These are phyloP conservation scores for Barnardius zonarius DNA, from an alignment of 2,113 vertebrate species.

Conservation along the genomic window DNA sequence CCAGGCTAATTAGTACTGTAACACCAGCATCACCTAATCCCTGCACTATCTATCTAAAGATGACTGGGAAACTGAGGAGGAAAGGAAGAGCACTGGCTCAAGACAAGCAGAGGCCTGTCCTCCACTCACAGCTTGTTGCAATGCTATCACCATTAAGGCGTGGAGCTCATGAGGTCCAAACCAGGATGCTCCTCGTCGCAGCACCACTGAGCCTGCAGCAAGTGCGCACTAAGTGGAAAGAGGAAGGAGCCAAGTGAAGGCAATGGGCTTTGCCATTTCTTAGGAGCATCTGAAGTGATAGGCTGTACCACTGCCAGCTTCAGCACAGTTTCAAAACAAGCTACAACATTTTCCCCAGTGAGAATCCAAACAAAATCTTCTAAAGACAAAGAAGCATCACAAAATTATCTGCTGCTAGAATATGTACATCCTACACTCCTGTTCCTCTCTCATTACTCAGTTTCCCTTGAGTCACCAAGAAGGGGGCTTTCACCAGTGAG, in stretches of 20 bases:
- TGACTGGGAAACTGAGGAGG: background rate
- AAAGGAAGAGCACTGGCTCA: background rate
- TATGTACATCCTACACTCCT: background rate
- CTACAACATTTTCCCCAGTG: fast-evolving
- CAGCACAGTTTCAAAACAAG: background rate
- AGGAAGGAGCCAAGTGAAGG: too few relatives aligned
- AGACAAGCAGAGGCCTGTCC: background rate
- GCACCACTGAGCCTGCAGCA: background rate
- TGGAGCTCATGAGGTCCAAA: fast-evolving
- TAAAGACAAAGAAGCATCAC: background rate
- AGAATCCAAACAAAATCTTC: background rate
- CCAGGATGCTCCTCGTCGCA: fast-evolving
- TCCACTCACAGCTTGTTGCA: background rate
- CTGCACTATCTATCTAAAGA: background rate
- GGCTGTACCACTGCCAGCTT: background rate
- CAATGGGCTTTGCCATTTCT: fast-evolving
- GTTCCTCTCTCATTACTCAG: background rate
- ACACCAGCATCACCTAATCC: background rate
- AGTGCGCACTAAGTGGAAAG: fast-evolving
- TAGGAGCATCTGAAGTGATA: fast-evolving
- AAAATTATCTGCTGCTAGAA: background rate
- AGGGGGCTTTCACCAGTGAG: background rate
- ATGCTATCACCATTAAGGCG: too few relatives aligned
- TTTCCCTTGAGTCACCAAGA: background rate
- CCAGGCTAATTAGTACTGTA: background rate